phyloP scores from a whole-genome alignment of 53 echinoderm and acorn worm species.

The Arbacia lixula region DNA sequence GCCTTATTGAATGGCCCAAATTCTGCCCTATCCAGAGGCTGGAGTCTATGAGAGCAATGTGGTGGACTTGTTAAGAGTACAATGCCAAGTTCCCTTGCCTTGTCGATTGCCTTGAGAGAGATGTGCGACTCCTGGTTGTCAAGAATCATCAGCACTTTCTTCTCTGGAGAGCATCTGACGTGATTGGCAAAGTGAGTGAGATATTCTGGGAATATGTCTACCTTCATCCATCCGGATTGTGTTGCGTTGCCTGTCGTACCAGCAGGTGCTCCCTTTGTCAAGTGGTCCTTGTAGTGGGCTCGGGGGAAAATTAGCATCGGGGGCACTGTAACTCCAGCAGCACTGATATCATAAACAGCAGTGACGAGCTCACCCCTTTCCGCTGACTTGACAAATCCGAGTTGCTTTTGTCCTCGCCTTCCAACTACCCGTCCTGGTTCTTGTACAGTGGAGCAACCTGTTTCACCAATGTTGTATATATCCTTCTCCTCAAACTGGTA shows the following conservation, averaged over 20 bases:
- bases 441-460: slow-evolving; percentile 20
- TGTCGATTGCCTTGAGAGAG: slow-evolving; percentile 17
- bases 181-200: slow-evolving; percentile 65
- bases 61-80: slow-evolving; percentile 11
- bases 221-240: slow-evolving; percentile 74
- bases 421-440: slow-evolving; percentile 27
- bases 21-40: not conserved
- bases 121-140: slow-evolving; percentile 81
- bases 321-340: slow-evolving; percentile 58
- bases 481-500: slow-evolving; percentile 14
- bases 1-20: slow-evolving; percentile 8
- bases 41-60: not conserved
- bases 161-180: slow-evolving; percentile 47
- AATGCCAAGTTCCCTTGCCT: slow-evolving; percentile 7
- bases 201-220: slow-evolving; percentile 57
- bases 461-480: slow-evolving; percentile 10
- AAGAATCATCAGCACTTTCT: slow-evolving; percentile 66
- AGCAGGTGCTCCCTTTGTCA: slow-evolving; percentile 57
- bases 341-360: slow-evolving; percentile 57
- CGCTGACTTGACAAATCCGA: slow-evolving; percentile 17
- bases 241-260: slow-evolving; percentile 59
- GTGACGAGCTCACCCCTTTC: slow-evolving; percentile 59
- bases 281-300: slow-evolving; percentile 64
- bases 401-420: slow-evolving; percentile 22
- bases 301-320: slow-evolving; percentile 69